Evolutionary conservation across 2,113 vertebrate genomes (phyloP).

Genomic region (Rousettus leschenaultii): DNA sequence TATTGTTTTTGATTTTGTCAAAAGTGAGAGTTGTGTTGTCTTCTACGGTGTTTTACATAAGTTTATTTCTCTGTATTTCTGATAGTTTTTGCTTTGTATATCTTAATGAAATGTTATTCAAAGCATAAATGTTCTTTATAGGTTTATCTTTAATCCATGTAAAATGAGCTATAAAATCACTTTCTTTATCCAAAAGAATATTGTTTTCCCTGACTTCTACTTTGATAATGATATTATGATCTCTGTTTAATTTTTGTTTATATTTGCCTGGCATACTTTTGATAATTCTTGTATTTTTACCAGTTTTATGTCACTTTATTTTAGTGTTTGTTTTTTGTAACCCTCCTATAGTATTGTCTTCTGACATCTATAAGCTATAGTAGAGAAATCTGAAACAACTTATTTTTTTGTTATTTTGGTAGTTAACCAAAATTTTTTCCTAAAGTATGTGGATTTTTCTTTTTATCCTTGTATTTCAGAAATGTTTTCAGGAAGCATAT

Average conservation of each 20-base stretch:
- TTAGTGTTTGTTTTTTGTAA: background rate
- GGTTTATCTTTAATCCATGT: background rate
- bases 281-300: background rate
- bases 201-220: background rate
- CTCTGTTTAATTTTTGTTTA: slow-evolving; percentile 5
- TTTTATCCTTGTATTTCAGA: background rate
- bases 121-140: background rate
- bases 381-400: background rate
- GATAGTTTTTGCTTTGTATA: background rate
- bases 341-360: background rate
- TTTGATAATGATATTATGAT: background rate
- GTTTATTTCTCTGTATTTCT: slow-evolving; percentile 5
- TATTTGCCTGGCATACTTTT: background rate
- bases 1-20: slow-evolving; percentile 23
- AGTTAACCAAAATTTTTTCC: background rate
- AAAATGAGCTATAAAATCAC: background rate
- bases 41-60: background rate
- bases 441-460: background rate
- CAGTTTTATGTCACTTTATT: background rate
- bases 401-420: background rate
- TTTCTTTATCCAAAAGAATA: background rate
- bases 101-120: background rate
- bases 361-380: background rate
- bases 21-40: background rate
- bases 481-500: background rate